These are phyloP conservation scores for Jordanella pulchra DNA, from an alignment of 2,797 vertebrate species.

Conservation along the genomic window DNA sequence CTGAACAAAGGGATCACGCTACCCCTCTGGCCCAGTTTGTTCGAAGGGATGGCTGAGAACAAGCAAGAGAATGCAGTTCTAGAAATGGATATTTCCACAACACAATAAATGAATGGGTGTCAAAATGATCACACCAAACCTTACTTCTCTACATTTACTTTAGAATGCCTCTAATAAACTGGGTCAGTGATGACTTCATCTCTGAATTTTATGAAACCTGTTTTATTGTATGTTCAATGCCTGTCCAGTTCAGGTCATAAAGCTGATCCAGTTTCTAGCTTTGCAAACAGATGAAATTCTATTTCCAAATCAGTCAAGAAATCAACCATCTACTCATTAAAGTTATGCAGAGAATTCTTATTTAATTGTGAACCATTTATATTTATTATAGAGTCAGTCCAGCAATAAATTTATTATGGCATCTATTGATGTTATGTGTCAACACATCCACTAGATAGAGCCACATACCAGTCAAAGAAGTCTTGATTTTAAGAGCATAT, in stretches of 20 bases:
- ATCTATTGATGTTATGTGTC: conserved; percentile 9
- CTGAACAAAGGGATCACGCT: neutral
- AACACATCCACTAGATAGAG: conserved; percentile 63
- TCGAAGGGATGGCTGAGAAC: too few relatives aligned
- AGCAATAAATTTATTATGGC: neutral
- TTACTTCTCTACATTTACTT: neutral
- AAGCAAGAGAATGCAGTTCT: neutral
- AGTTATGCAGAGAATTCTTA: neutral
- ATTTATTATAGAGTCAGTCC: neutral
- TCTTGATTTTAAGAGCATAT: accelerated
- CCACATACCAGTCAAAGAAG: conserved; percentile 49
- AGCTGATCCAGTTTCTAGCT: too few relatives aligned
- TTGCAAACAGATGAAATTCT: too few relatives aligned
- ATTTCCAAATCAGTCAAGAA: too few relatives aligned
- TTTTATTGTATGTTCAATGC: neutral
- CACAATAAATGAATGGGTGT: too few relatives aligned
- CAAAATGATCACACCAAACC: neutral
- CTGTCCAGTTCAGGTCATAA: neutral
- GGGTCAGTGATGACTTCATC: neutral
- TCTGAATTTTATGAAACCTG: neutral
- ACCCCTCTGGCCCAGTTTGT: too few relatives aligned
- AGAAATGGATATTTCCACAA: too few relatives aligned
- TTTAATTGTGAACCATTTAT: too few relatives aligned
- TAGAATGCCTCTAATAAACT: neutral
- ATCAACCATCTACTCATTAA: neutral